phyloP scores from a whole-genome alignment of 2,113 vertebrate species.

The Pavo muticus region DNA sequence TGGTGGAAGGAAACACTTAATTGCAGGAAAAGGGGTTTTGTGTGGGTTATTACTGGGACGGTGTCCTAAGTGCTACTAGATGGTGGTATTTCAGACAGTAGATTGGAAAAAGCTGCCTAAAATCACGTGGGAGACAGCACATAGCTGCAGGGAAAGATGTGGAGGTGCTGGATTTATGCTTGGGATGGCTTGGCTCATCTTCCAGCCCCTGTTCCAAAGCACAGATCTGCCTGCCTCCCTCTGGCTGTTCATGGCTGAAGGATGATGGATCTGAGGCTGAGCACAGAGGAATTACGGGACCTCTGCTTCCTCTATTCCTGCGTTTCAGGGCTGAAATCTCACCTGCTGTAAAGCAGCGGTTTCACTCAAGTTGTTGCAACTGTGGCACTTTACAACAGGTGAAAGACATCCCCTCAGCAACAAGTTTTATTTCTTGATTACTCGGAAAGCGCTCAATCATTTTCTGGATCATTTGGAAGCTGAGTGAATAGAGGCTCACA shows the following conservation, averaged over 20 bases:
- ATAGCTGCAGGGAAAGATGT: constrained; percentile 2
- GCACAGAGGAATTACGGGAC: background rate
- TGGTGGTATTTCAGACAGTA: background rate
- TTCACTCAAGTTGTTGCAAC: background rate
- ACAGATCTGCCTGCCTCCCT: constrained; percentile 8
- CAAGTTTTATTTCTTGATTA: background rate
- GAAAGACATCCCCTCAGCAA: background rate
- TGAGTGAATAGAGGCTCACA: background rate
- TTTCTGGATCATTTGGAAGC: constrained; percentile 29
- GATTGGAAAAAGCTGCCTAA: constrained; percentile 39
- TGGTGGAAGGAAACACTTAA: constrained; percentile 36
- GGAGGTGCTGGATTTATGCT: constrained; percentile 2
- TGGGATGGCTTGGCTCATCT: constrained; percentile 15
- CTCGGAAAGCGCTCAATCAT: constrained; percentile 3
- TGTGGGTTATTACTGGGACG: background rate
- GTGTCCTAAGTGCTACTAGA: constrained; percentile 10
- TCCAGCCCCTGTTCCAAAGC: background rate
- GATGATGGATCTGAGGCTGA: constrained; percentile 32
- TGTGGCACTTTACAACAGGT: background rate
- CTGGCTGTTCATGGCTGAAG: constrained; percentile 2
- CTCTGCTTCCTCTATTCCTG: background rate
- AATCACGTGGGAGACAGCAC: background rate
- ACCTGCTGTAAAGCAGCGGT: background rate
- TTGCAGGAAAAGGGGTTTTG: constrained; percentile 16
- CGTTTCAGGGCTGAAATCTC: background rate